phyloP scores from a whole-genome alignment of 1,140 invertebrate species.

The Cyrtorhinus lividipennis region DNA sequence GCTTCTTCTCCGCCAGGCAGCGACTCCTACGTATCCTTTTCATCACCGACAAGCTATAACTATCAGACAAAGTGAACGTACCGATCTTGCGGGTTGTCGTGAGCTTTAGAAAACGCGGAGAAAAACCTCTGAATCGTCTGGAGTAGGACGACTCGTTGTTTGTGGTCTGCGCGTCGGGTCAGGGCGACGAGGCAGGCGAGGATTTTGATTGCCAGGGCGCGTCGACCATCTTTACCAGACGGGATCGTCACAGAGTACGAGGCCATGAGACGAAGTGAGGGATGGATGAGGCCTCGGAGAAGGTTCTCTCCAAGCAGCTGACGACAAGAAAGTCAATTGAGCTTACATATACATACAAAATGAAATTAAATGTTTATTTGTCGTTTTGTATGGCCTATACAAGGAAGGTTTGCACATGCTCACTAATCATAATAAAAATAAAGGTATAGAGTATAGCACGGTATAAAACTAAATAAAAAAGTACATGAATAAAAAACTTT shows the following conservation, averaged over 20 bases:
- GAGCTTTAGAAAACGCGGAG: constrained; percentile 70
- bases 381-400: too few species aligned
- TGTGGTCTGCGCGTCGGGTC: constrained; percentile 63
- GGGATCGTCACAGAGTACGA: constrained; percentile 65
- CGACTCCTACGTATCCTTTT: too few species aligned
- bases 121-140: constrained; percentile 63
- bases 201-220: constrained; percentile 59
- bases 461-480: too few species aligned
- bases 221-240: constrained; percentile 53
- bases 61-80: too few species aligned
- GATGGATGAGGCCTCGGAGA: constrained; percentile 60
- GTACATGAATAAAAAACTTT: too few species aligned
- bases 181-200: constrained; percentile 65
- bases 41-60: too few species aligned
- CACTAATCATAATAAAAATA: too few species aligned
- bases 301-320: constrained; percentile 39
- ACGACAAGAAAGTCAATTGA: not conserved
- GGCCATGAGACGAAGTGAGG: constrained; percentile 52
- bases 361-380: too few species aligned
- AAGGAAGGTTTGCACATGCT: too few species aligned
- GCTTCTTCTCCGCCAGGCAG: too few species aligned
- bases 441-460: too few species aligned
- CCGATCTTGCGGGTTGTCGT: constrained; percentile 23
- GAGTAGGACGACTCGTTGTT: constrained; percentile 61
- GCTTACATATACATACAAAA: too few species aligned